These are phyloP conservation scores for Mayetiola destructor DNA, from an alignment of 2,888 invertebrate species.

Conservation along the genomic window DNA sequence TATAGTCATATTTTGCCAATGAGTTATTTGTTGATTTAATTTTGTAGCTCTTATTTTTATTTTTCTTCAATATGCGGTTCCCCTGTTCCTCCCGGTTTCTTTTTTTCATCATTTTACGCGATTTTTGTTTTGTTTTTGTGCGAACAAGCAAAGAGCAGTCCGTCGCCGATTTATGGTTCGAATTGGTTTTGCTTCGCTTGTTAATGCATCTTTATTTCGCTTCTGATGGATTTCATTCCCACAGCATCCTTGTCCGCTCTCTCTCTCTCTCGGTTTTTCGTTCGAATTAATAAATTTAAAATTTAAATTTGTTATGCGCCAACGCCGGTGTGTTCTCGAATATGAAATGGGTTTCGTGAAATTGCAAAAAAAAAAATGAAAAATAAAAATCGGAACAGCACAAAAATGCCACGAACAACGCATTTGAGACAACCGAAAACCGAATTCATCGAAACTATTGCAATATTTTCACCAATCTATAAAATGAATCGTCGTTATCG, in stretches of 20 bases:
- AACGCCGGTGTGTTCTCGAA: no score
- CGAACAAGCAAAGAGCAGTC: no score
- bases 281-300: constrained; percentile 12
- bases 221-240: not conserved
- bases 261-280: not conserved
- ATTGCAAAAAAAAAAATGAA: no score
- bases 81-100: not conserved
- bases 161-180: no score
- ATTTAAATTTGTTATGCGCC: constrained; percentile 12
- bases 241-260: not conserved
- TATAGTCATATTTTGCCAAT: constrained; percentile 6
- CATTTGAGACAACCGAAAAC: no score
- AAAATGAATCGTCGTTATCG: no score
- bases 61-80: not conserved
- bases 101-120: not conserved
- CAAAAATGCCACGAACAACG: no score
- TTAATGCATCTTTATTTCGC: not conserved
- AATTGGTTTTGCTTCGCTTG: not conserved
- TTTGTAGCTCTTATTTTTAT: not conserved
- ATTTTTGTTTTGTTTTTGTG: not conserved
- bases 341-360: no score
- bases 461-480: no score
- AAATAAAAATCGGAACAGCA: no score
- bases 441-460: not conserved
- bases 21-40: constrained; percentile 12